Percentiles rank a stretch among this genome's conserved stretches.
These are phyloP conservation scores for Hirtodrosophila alboralis DNA, from an alignment of 2,888 invertebrate species.

Conservation along the genomic window DNA sequence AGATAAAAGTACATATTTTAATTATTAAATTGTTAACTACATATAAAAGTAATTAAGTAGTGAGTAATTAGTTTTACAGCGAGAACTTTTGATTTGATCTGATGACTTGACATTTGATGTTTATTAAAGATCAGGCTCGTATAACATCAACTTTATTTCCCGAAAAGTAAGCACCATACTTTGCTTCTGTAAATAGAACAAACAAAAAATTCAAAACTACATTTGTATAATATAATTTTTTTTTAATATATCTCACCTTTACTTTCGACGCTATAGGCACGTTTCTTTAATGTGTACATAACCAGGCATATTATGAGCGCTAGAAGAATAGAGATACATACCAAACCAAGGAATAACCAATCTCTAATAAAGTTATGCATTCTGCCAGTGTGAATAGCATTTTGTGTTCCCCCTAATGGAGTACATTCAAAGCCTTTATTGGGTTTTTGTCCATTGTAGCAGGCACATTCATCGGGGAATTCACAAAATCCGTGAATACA, in stretches of 20 bases:
- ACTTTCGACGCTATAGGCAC: slow-evolving; percentile 43
- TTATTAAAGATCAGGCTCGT: slow-evolving; percentile 27
- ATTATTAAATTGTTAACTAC: too few species aligned
- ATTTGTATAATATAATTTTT: not conserved
- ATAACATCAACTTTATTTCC: slow-evolving; percentile 55
- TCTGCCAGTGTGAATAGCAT: slow-evolving; percentile 4
- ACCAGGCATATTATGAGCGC: slow-evolving; percentile 34
- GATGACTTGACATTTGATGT: not conserved
- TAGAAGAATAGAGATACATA: slow-evolving; percentile 25
- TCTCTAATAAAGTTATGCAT: slow-evolving; percentile 6
- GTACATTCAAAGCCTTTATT: slow-evolving; percentile 32
- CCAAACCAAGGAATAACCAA: slow-evolving; percentile 26
- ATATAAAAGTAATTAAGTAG: too few species aligned
- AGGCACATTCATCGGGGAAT: slow-evolving; percentile 42
- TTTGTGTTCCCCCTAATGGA: not conserved
- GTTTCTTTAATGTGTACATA: slow-evolving; percentile 39
- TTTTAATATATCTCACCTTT: slow-evolving; percentile 37
- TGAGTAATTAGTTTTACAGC: too few species aligned
- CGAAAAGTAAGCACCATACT: slow-evolving; percentile 51
- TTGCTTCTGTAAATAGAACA: slow-evolving; percentile 34
- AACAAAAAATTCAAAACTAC: not conserved
- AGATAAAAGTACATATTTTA: not conserved
- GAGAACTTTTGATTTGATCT: not conserved
- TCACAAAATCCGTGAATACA: slow-evolving; percentile 50
- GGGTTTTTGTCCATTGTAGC: slow-evolving; percentile 32